A percentile compares a stretch with the other conserved stretches of the same genome.
phyloP scores from a whole-genome alignment of 2,113 vertebrate species.

The Nerophis lumbriciformis region DNA sequence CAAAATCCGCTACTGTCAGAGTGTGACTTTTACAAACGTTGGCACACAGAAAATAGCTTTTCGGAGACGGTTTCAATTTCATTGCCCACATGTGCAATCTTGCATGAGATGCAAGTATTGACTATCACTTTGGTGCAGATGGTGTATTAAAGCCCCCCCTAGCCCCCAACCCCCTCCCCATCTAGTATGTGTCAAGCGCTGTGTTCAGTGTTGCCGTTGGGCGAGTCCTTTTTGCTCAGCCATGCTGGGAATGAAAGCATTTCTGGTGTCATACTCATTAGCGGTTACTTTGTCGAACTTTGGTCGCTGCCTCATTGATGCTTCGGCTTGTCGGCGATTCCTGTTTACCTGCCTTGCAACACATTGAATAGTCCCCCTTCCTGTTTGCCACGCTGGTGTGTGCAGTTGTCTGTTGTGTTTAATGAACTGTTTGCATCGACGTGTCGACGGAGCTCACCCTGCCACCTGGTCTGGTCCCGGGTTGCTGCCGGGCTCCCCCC shows the following conservation, averaged over 20 bases:
- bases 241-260: conserved; percentile 27
- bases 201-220: conserved; percentile 22
- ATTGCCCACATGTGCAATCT: conserved; percentile 41
- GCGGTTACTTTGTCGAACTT: conserved; percentile 12
- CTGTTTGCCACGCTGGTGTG: conserved; percentile 17
- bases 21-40: conserved; percentile 51
- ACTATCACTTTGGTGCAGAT: conserved; percentile 50
- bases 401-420: conserved; percentile 12
- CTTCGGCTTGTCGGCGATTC: conserved; percentile 1
- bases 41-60: conserved; percentile 34
- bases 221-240: conserved; percentile 27
- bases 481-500: conserved; percentile 33
- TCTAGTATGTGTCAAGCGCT: conserved; percentile 19
- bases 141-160: conserved; percentile 25
- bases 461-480: conserved; percentile 20
- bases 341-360: conserved; percentile 16
- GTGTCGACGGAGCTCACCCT: conserved; percentile 35
- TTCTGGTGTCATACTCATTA: conserved; percentile 16
- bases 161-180: conserved; percentile 9
- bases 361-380: conserved; percentile 10
- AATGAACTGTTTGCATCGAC: conserved; percentile 33
- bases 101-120: conserved; percentile 37
- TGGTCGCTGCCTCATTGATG: conserved; percentile 20
- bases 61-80: conserved; percentile 35
- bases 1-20: conserved; percentile 41